Evolutionary conservation across 2,797 vertebrate genomes (phyloP).

Genomic region (Thaleichthys pacificus): DNA sequence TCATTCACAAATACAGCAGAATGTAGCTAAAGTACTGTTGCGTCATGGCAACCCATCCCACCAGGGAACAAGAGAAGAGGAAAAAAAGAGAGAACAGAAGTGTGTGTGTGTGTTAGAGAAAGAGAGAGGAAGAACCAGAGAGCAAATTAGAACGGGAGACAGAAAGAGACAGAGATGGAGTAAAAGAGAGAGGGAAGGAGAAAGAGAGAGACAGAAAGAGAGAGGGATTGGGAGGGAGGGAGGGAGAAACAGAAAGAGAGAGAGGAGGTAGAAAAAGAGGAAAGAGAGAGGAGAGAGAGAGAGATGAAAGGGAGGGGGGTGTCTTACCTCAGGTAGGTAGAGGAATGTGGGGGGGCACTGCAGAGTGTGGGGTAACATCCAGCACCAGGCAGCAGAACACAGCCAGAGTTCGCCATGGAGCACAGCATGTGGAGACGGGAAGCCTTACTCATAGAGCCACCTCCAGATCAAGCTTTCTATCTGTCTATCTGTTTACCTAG

Average conservation of each 20-base stretch:
- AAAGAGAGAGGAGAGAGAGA: conserved; percentile 11
- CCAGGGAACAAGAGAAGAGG: neutral
- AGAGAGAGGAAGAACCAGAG: neutral
- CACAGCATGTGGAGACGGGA: conserved; percentile 93
- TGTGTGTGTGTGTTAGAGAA: neutral
- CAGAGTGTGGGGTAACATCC: conserved; percentile 90
- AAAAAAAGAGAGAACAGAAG: neutral
- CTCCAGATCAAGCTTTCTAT: conserved; percentile 49
- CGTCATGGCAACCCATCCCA: neutral
- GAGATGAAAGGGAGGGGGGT: conserved; percentile 48
- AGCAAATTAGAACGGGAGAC: neutral
- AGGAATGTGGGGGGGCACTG: conserved; percentile 91
- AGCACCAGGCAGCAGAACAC: conserved; percentile 90
- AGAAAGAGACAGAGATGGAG: neutral
- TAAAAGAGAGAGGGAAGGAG: neutral
- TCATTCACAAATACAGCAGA: neutral
- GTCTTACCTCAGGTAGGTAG: conserved; percentile 95
- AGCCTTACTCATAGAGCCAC: conserved; percentile 73
- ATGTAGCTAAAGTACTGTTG: neutral
- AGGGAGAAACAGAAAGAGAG: neutral
- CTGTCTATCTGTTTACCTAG: conserved; percentile 55
- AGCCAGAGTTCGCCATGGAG: conserved; percentile 95
- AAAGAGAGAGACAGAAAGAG: neutral
- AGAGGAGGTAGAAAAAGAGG: conserved; percentile 2
- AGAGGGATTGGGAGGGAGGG: neutral